These are phyloP conservation scores for Chaetophractus vellerosus DNA, from an alignment of 2,797 vertebrate species.

Conservation along the genomic window DNA sequence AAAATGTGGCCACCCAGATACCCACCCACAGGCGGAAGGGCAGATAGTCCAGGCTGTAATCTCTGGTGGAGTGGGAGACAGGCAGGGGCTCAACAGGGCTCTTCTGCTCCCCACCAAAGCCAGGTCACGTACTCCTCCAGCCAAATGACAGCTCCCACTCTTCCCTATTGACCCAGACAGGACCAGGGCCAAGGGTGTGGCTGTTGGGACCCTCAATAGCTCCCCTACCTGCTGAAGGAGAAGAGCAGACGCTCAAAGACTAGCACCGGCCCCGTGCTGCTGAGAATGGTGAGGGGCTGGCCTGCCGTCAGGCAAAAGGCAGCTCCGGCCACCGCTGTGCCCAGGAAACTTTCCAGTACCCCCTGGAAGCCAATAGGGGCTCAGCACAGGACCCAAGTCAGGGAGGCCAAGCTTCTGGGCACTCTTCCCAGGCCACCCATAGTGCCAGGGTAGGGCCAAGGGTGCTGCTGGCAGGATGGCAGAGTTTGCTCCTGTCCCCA, in stretches of 20 bases:
- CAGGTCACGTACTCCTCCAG: neutral
- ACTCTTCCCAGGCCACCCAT: neutral
- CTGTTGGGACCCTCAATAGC: neutral
- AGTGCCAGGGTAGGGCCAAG: neutral
- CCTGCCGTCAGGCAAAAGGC: constrained; percentile 91
- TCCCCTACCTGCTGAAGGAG: constrained; percentile 90
- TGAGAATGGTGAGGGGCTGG: constrained; percentile 92
- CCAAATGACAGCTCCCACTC: neutral
- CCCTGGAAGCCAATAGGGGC: constrained; percentile 87
- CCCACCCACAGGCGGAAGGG: constrained; percentile 93
- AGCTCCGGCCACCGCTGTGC: constrained; percentile 90
- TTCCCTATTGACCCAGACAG: neutral
- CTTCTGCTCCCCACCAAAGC: constrained; percentile 16
- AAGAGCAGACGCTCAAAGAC: constrained; percentile 92
- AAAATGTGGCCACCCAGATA: constrained; percentile 92
- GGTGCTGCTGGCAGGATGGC: neutral
- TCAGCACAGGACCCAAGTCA: neutral
- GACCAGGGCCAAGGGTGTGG: neutral
- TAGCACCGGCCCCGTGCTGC: constrained; percentile 92
- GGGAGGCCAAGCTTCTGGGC: neutral
- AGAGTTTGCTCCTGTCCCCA: neutral
- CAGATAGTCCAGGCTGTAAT: constrained; percentile 90
- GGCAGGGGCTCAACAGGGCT: neutral
- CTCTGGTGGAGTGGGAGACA: constrained; percentile 81
- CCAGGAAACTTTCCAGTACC: constrained; percentile 92